Percentiles rank a stretch among this genome's conserved stretches.
These are phyloP conservation scores for Meganola albula DNA, from an alignment of 2,888 invertebrate genomes.

Conservation along the genomic window DNA sequence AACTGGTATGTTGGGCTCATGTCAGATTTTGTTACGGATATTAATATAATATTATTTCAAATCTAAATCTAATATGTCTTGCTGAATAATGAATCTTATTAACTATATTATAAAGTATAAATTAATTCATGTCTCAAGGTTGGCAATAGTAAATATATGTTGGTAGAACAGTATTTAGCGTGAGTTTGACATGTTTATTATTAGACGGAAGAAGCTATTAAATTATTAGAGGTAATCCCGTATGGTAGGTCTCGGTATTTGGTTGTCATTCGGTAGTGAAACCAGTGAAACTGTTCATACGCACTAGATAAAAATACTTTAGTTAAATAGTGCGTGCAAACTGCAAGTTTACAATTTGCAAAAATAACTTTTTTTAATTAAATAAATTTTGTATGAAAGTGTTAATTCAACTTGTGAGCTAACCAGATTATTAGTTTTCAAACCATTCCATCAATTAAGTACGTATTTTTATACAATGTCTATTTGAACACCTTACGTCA, in stretches of 20 bases:
- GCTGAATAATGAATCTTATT: conserved; percentile 22
- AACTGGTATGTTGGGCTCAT: conserved; percentile 58
- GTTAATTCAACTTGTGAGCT: no score
- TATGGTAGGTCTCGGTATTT: conserved; percentile 58
- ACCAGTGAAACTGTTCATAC: no score
- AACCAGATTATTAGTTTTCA: no score
- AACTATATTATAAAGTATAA: conserved; percentile 25
- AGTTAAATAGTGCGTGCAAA: no score
- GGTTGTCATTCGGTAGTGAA: conserved; percentile 51
- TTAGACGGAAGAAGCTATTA: conserved; percentile 70
- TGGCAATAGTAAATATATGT: conserved; percentile 27
- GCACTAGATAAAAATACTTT: no score
- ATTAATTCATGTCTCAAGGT: conserved; percentile 13
- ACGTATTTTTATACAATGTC: no score
- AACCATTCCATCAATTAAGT: no score
- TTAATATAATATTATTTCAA: conserved; percentile 55
- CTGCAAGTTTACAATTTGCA: no score
- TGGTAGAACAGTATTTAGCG: conserved; percentile 59
- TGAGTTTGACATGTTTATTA: conserved; percentile 72
- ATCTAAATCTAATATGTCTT: conserved; percentile 17
- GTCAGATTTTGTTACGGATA: conserved; percentile 67
- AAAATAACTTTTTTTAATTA: no score
- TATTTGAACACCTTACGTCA: no score
- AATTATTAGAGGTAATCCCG: conserved; percentile 70
- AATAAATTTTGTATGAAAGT: no score